Conservation (phyloP, 2,888 invertebrate genomes). For the Litoditis marina region DNA sequence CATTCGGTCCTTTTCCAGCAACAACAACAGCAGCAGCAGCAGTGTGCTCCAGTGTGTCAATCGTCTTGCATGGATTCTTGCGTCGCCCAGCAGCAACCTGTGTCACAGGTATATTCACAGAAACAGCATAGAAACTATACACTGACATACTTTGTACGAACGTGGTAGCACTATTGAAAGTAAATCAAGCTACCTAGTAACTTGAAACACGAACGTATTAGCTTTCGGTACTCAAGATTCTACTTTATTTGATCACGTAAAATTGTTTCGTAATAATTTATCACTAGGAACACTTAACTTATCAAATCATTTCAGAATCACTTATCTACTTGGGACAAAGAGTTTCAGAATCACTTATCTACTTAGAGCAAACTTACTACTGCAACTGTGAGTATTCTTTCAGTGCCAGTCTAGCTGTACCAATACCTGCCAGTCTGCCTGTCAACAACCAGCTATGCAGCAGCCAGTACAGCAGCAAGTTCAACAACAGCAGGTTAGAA, state of each 20-base stretch:
- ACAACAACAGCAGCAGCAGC: constrained; percentile 22
- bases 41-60: constrained; percentile 33
- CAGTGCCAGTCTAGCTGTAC: constrained; percentile 33
- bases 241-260: no score
- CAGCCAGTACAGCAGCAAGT: constrained; percentile 28
- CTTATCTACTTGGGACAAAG: no score
- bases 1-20: not conserved
- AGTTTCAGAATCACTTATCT: no score
- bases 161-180: no score
- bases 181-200: no score
- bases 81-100: constrained; percentile 30
- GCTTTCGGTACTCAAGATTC: no score
- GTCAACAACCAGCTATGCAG: constrained; percentile 24
- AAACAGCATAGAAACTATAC: no score
- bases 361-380: no score
- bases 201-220: no score
- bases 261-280: not conserved
- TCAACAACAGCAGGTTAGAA: constrained; percentile 20
- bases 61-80: constrained; percentile 30
- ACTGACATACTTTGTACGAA: no score
- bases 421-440: constrained; percentile 21
- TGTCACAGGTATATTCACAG: constrained; percentile 14
- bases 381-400: no score
- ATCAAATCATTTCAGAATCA: no score
- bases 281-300: not conserved